Percentiles rank a stretch among this genome's conserved stretches.
Conservation (phyloP, 1,140 invertebrate species). For the Anadara kagoshimensis region DNA sequence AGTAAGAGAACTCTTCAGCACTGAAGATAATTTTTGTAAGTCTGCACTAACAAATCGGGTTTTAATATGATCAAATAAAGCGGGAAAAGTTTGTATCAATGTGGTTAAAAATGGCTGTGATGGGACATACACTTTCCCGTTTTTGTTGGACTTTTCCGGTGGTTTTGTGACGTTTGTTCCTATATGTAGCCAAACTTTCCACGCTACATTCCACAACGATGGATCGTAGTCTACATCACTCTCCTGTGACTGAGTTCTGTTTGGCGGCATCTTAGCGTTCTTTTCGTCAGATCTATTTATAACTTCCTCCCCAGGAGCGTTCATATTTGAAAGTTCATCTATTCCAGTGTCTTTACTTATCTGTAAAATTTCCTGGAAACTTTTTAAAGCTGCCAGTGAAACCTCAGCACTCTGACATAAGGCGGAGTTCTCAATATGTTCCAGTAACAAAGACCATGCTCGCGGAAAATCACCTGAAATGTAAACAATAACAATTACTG, state of each 20-base stretch:
- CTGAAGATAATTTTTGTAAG: constrained; percentile 85
- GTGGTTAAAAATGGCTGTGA: constrained; percentile 94
- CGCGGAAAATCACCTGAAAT: constrained; percentile 86
- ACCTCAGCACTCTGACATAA: constrained; percentile 94
- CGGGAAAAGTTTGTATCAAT: constrained; percentile 94
- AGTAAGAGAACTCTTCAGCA: constrained; percentile 85
- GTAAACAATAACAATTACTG: not conserved
- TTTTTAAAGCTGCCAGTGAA: constrained; percentile 94
- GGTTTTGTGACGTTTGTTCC: constrained; percentile 85
- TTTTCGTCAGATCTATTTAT: constrained; percentile 59
- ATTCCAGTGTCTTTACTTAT: constrained; percentile 52
- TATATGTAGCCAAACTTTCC: constrained; percentile 90
- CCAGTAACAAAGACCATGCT: constrained; percentile 93
- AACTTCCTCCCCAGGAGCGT: constrained; percentile 57
- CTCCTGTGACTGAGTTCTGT: constrained; percentile 31
- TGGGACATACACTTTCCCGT: constrained; percentile 84
- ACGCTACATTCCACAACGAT: constrained; percentile 84
- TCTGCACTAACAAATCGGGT: constrained; percentile 83
- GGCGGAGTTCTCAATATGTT: constrained; percentile 94
- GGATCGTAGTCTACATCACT: constrained; percentile 60
- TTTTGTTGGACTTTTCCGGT: constrained; percentile 69
- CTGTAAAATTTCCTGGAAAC: constrained; percentile 90
- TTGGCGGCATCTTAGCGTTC: constrained; percentile 29
- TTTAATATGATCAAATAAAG: constrained; percentile 92
- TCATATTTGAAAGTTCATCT: constrained; percentile 41